phyloP scores from a whole-genome alignment of 2,113 vertebrate species.

The Leptobrachium ailaonicum region DNA sequence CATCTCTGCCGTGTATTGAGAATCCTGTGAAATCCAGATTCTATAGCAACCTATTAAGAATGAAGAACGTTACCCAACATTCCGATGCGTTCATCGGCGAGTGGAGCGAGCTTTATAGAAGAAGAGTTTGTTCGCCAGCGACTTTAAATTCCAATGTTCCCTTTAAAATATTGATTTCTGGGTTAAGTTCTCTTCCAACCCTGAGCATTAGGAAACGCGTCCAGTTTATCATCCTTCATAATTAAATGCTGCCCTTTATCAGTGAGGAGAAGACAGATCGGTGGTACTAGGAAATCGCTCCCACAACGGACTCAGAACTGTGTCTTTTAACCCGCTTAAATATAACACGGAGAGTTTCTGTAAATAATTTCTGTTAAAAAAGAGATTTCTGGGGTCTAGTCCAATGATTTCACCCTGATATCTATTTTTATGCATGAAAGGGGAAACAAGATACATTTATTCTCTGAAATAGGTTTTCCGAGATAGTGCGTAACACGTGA shows the following conservation, averaged over 20 bases:
- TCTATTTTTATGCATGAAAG: not conserved
- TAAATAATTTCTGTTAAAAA: not conserved
- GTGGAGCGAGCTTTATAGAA: too few species aligned
- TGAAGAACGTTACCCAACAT: too few species aligned
- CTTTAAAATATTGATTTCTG: too few species aligned
- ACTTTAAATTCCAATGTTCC: too few species aligned
- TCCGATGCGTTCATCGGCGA: too few species aligned
- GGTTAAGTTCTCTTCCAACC: too few species aligned
- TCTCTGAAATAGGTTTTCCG: not conserved
- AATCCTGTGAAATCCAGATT: too few species aligned
- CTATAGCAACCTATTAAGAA: too few species aligned
- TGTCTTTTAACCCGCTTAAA: not conserved
- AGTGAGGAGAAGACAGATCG: not conserved
- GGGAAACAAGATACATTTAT: not conserved
- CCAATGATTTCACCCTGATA: not conserved
- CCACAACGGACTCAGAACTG: not conserved
- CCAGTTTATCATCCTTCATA: not conserved
- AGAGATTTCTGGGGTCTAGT: not conserved
- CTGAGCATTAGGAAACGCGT: too few species aligned
- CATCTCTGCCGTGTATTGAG: too few species aligned
- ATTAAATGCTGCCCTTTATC: not conserved
- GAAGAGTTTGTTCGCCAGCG: too few species aligned
- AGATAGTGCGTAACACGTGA: not conserved
- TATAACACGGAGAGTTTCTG: not conserved
- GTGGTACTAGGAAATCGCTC: not conserved